phyloP scores from a whole-genome alignment of 2,113 vertebrate species.

The human (Homo sapiens) region DNA sequence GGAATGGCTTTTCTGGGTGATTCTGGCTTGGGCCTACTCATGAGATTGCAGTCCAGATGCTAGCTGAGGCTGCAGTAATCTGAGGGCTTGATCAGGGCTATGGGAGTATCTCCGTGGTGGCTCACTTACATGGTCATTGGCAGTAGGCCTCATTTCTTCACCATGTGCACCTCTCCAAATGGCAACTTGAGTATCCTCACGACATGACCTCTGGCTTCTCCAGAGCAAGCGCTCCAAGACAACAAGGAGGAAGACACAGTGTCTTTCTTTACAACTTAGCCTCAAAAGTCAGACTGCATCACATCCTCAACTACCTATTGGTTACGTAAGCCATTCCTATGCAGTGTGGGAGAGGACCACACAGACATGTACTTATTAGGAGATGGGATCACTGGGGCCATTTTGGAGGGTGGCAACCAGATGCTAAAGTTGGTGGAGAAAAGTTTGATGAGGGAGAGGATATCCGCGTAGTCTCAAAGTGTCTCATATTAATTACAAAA shows the following conservation, averaged over 20 bases:
- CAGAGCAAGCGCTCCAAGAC: neutral
- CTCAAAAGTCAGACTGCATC: neutral
- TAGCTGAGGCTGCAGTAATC: neutral
- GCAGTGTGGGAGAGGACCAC: no score
- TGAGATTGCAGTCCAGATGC: neutral
- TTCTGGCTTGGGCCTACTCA: neutral
- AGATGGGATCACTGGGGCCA: neutral
- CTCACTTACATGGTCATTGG: no score
- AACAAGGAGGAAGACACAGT: neutral
- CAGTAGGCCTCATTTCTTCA: neutral
- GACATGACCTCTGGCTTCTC: neutral
- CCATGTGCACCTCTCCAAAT: neutral
- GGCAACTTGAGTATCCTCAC: neutral
- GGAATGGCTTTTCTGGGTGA: neutral
- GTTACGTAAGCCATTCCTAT: neutral
- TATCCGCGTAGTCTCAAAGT: neutral
- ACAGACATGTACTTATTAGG: neutral
- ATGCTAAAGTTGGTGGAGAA: neutral
- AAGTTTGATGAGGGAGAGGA: neutral
- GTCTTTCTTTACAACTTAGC: neutral
- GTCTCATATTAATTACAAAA: neutral
- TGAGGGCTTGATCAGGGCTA: no score
- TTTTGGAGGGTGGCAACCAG: neutral
- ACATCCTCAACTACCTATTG: no score
- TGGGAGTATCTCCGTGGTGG: neutral